These are phyloP conservation scores for Caerostris darwini DNA, from an alignment of 1,140 invertebrate species.

Conservation along the genomic window DNA sequence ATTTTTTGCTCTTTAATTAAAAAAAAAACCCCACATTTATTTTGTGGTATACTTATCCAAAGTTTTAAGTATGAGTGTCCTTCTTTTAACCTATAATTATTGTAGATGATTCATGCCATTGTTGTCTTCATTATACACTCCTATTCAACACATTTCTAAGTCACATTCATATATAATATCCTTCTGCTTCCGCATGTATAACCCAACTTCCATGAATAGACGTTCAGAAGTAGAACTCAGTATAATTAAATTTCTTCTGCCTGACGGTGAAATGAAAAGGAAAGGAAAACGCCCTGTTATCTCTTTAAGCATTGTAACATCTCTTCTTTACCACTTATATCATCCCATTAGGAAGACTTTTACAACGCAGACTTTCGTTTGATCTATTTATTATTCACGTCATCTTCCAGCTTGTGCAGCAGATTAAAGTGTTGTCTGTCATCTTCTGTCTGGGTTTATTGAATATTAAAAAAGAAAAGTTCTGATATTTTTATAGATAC, in stretches of 20 bases:
- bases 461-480: not conserved
- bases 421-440: not conserved
- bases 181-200: constrained; percentile 23
- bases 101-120: not conserved
- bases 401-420: not conserved
- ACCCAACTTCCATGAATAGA: constrained; percentile 35
- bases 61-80: too few relatives aligned
- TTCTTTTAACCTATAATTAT: not conserved
- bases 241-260: not conserved
- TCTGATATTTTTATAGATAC: too few relatives aligned
- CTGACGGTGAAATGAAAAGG: not conserved
- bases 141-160: not conserved
- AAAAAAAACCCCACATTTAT: too few relatives aligned
- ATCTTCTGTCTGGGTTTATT: not conserved
- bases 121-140: not conserved
- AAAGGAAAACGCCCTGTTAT: constrained; percentile 18
- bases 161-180: not conserved
- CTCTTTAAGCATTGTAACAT: not conserved
- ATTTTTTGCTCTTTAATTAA: too few relatives aligned
- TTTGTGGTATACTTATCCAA: too few relatives aligned
- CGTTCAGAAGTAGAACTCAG: not conserved
- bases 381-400: not conserved
- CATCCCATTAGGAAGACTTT: not conserved
- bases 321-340: not conserved
- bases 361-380: not conserved